Conservation (phyloP, 2,888 invertebrate genomes). For the Linnaemya tessellans region DNA sequence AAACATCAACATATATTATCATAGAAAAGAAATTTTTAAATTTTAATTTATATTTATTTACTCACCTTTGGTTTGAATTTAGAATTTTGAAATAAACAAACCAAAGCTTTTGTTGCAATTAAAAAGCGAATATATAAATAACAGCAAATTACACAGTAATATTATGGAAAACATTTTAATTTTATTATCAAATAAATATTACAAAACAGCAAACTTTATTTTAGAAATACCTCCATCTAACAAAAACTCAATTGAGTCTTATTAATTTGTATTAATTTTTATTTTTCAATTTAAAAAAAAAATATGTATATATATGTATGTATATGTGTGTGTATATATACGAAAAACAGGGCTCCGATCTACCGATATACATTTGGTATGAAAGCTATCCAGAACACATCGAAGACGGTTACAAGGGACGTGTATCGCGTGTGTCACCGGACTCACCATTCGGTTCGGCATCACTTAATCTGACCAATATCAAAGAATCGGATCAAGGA, state of each 20-base stretch:
- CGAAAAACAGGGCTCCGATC: conserved; percentile 92
- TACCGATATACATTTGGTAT: conserved; percentile 99
- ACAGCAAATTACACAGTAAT: conserved; percentile 21
- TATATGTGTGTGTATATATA: background rate
- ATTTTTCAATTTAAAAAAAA: conserved; percentile 52
- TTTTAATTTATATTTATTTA: conserved; percentile 58
- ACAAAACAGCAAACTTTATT: conserved; percentile 30
- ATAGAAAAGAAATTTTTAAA: conserved; percentile 53
- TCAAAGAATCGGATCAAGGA: conserved; percentile 96
- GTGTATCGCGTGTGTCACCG: conserved; percentile 94
- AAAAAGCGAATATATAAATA: conserved; percentile 28
- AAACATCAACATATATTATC: conserved; percentile 9
- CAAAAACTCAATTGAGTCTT: conserved; percentile 13
- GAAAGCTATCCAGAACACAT: conserved; percentile 98
- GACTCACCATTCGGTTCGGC: conserved; percentile 95
- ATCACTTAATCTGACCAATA: conserved; percentile 97
- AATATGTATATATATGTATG: no score
- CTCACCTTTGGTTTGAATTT: conserved; percentile 41
- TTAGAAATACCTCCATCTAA: background rate
- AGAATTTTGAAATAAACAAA: conserved; percentile 17
- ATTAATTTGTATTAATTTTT: conserved; percentile 57
- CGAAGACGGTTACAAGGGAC: conserved; percentile 96
- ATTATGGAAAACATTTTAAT: conserved; percentile 6
- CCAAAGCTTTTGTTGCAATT: conserved; percentile 41
- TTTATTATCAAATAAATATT: conserved; percentile 35